Conservation (phyloP, 2,797 vertebrate genomes). For the Ataeniobius toweri region DNA sequence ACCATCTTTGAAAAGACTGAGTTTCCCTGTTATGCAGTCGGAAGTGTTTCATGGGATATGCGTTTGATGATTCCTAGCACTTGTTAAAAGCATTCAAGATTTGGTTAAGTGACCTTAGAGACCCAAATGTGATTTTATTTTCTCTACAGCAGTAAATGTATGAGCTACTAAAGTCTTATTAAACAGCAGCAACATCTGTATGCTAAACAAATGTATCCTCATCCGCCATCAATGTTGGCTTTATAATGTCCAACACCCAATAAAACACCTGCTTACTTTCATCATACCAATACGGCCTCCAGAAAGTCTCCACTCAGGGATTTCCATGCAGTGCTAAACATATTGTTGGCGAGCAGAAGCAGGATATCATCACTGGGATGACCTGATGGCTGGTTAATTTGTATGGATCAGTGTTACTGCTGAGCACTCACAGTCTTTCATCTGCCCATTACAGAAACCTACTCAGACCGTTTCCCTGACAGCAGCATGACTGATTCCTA, state of each 20-base stretch:
- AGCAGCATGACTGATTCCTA: constrained; percentile 69
- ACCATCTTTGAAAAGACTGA: background rate
- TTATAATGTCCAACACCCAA: background rate
- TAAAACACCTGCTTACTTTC: background rate
- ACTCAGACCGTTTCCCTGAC: constrained; percentile 66
- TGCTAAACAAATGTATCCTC: background rate
- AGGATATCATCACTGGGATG: constrained; percentile 13
- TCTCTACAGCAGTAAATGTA: background rate
- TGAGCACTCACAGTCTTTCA: constrained; percentile 61
- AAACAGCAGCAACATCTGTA: background rate
- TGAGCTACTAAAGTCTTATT: background rate
- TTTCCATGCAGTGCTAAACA: background rate
- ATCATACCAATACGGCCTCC: background rate
- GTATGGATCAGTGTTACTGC: constrained; percentile 55
- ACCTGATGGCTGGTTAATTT: constrained; percentile 56
- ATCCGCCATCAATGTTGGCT: background rate
- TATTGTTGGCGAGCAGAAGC: constrained; percentile 21
- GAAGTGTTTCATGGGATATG: background rate
- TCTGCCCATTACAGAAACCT: constrained; percentile 63
- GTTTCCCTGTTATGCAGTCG: background rate
- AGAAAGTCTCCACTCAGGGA: background rate
- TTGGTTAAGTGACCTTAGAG: background rate
- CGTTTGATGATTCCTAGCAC: background rate
- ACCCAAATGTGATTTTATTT: background rate
- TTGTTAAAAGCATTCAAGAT: background rate